These are phyloP conservation scores for Melopsittacus undulatus DNA, from an alignment of 2,797 vertebrate species.

Conservation along the genomic window DNA sequence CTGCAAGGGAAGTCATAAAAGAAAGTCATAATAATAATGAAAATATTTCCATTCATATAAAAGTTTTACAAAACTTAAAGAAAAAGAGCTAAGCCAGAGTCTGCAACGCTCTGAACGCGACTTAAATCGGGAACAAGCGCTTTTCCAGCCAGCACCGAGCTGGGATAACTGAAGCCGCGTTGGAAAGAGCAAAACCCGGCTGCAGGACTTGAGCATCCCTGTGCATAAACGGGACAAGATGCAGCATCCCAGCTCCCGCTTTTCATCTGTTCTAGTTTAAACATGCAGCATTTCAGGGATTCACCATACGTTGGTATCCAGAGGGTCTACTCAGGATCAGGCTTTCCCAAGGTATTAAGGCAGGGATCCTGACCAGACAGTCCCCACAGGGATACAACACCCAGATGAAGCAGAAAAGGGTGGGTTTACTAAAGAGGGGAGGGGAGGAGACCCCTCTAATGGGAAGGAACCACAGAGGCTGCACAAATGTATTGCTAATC, in stretches of 20 bases:
- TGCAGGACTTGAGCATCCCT: neutral
- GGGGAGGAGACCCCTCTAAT: slow-evolving; percentile 26
- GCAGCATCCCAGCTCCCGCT: neutral
- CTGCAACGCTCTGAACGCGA: neutral
- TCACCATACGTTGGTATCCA: fast-evolving
- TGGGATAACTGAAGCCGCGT: fast-evolving
- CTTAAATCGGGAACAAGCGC: neutral
- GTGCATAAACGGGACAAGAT: neutral
- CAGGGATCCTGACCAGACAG: neutral
- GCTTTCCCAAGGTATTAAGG: neutral
- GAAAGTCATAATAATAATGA: slow-evolving; percentile 23
- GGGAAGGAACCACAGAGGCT: neutral
- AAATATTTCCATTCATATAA: slow-evolving; percentile 57
- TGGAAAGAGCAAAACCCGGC: neutral
- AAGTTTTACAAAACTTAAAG: slow-evolving; percentile 36
- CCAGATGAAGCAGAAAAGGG: neutral
- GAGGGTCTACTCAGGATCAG: neutral
- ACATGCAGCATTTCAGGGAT: neutral
- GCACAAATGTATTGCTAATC: neutral
- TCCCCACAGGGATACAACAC: neutral
- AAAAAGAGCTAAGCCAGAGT: neutral
- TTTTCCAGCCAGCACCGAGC: neutral
- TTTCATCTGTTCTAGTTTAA: neutral
- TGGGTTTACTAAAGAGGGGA: neutral
- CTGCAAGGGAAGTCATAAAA: slow-evolving; percentile 57